Conservation (phyloP, 92 coral and sea anemone species). For the Parazoanthus swiftii region DNA sequence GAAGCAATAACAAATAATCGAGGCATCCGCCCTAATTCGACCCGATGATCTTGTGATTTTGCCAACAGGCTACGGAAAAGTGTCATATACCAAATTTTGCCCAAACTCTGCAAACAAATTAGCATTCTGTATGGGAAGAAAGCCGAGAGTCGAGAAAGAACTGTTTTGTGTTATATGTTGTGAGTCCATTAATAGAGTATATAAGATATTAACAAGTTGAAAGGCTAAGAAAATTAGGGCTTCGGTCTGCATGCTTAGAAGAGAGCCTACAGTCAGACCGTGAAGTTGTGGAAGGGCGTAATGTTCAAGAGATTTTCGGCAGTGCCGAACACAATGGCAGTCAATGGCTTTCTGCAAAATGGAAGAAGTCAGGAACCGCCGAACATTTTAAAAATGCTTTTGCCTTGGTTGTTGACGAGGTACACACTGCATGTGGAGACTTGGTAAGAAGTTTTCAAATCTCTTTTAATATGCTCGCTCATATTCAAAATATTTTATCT, state of each 20-base stretch:
- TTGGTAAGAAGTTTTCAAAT: constrained; percentile 29
- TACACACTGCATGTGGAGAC: constrained; percentile 30
- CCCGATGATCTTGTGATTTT: constrained; percentile 36
- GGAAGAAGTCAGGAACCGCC: constrained; percentile 26
- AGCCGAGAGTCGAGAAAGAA: no score
- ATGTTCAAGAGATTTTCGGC: constrained; percentile 26
- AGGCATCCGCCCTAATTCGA: constrained; percentile 33
- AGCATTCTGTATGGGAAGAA: no score
- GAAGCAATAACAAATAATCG: constrained; percentile 17
- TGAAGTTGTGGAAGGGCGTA: constrained; percentile 37
- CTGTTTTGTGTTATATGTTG: constrained; percentile 27
- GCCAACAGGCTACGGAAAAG: constrained; percentile 38
- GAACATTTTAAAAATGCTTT: constrained; percentile 25
- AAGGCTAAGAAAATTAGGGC: constrained; percentile 27
- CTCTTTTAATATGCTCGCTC: background rate
- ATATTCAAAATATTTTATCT: constrained; percentile 8
- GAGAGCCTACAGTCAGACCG: constrained; percentile 39
- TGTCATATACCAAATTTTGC: constrained; percentile 32
- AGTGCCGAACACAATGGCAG: background rate
- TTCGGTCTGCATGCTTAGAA: constrained; percentile 36
- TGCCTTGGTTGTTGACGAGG: constrained; percentile 36
- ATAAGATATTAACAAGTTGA: constrained; percentile 30
- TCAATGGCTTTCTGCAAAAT: constrained; percentile 35
- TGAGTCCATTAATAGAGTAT: constrained; percentile 34
- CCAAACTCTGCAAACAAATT: constrained; percentile 15